These are phyloP conservation scores for Amphipoea lucens DNA, from an alignment of 2,888 invertebrate species.

Conservation along the genomic window DNA sequence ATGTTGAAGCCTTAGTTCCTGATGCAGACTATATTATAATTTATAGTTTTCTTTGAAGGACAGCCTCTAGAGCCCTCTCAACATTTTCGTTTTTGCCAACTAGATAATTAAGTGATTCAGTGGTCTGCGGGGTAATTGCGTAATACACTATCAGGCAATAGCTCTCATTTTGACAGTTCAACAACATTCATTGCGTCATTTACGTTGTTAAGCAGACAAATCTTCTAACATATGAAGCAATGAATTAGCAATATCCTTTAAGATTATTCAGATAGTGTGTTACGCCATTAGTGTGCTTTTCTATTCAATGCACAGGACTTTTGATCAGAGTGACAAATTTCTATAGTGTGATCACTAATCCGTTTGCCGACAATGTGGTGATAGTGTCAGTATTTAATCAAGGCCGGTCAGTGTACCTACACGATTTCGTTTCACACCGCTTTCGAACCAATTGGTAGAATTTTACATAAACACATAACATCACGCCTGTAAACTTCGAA, in stretches of 20 bases:
- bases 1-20: slow-evolving; percentile 36
- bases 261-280: neutral
- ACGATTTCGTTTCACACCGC: neutral
- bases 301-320: neutral
- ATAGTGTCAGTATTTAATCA: neutral
- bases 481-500: too few species aligned
- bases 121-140: neutral
- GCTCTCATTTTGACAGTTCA: neutral
- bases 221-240: neutral
- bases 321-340: neutral
- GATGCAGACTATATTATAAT: neutral
- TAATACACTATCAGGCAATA: neutral
- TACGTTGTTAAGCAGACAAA: neutral
- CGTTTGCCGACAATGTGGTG: neutral
- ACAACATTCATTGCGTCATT: too few species aligned
- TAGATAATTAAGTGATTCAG: neutral
- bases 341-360: neutral
- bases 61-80: neutral
- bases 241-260: neutral
- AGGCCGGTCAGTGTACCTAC: neutral
- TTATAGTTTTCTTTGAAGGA: neutral
- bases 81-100: neutral
- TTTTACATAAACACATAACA: neutral
- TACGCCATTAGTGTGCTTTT: neutral
- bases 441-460: neutral